These are phyloP conservation scores for Pristionchus pacificus DNA, from an alignment of 1,140 invertebrate genomes.

Conservation along the genomic window DNA sequence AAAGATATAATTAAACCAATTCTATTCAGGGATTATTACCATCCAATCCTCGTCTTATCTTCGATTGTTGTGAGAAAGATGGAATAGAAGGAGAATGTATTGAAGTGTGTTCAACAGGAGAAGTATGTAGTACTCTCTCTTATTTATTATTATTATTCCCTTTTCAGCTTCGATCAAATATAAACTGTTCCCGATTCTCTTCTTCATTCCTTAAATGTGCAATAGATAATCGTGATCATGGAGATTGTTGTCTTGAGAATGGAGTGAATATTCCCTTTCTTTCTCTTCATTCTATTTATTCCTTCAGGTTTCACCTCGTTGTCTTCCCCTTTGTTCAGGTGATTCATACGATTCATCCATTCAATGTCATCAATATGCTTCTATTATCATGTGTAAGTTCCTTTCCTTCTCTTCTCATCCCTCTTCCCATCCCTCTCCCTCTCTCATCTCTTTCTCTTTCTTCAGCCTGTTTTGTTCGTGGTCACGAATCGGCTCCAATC, in stretches of 20 bases:
- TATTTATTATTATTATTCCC: neutral
- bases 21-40: slow-evolving; percentile 9
- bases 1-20: slow-evolving; percentile 7
- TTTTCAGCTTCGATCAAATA: neutral
- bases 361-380: neutral
- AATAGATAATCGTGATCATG: slow-evolving; percentile 26
- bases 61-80: slow-evolving; percentile 29
- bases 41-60: slow-evolving; percentile 11
- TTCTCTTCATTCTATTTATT: neutral
- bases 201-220: slow-evolving; percentile 20
- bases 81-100: slow-evolving; percentile 26
- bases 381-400: neutral
- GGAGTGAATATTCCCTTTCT: slow-evolving; percentile 26
- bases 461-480: neutral
- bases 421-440: too few species aligned
- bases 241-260: slow-evolving; percentile 37
- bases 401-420: too few species aligned
- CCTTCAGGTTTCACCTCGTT: slow-evolving; percentile 13
- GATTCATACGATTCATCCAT: slow-evolving; percentile 1
- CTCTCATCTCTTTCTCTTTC: neutral
- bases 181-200: slow-evolving; percentile 15
- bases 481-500: neutral
- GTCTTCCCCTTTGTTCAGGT: slow-evolving; percentile 27
- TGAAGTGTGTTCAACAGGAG: slow-evolving; percentile 19
- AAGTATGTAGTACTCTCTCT: slow-evolving; percentile 1